A percentile compares a stretch with the other conserved stretches of the same genome.
Evolutionary conservation across 1,140 invertebrate species (phyloP).

Genomic region (Pachypeltis micranthus): DNA sequence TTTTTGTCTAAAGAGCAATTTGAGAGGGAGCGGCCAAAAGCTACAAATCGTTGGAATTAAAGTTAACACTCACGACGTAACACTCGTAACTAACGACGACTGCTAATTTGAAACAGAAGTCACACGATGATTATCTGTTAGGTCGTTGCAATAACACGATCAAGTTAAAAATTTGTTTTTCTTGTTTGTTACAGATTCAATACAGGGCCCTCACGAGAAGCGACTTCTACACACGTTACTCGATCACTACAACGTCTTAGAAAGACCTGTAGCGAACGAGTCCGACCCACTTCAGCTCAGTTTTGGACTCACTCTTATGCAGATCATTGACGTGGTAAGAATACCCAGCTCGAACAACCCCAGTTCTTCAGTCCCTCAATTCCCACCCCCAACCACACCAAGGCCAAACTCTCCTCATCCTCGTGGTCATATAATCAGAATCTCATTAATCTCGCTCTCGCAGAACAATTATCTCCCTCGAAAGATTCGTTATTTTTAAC

Average conservation of each 20-base stretch:
- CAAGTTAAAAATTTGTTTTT: neutral
- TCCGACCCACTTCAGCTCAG: conserved; percentile 87
- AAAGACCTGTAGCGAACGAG: conserved; percentile 94
- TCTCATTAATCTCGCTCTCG: too few species aligned
- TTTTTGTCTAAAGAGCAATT: too few species aligned
- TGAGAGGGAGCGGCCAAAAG: too few species aligned
- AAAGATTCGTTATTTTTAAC: too few species aligned
- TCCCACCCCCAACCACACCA: too few species aligned
- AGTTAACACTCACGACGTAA: too few species aligned
- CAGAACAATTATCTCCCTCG: too few species aligned
- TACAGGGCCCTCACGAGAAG: conserved; percentile 85
- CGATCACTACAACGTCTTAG: conserved; percentile 90
- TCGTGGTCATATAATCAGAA: too few species aligned
- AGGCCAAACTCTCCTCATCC: too few species aligned
- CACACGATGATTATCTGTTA: neutral
- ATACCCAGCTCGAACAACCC: conserved; percentile 16
- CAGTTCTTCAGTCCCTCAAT: too few species aligned
- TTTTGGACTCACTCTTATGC: conserved; percentile 96
- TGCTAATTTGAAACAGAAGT: neutral
- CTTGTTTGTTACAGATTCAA: conserved; percentile 51
- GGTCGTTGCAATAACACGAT: neutral
- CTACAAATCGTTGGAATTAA: too few species aligned
- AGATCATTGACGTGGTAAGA: conserved; percentile 99
- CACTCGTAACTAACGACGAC: too few species aligned
- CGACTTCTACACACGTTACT: conserved; percentile 83